A percentile compares a stretch with the other conserved stretches of the same genome.
Evolutionary conservation across 1,140 invertebrate genomes (phyloP).

Genomic region (Hormaphis cornu): DNA sequence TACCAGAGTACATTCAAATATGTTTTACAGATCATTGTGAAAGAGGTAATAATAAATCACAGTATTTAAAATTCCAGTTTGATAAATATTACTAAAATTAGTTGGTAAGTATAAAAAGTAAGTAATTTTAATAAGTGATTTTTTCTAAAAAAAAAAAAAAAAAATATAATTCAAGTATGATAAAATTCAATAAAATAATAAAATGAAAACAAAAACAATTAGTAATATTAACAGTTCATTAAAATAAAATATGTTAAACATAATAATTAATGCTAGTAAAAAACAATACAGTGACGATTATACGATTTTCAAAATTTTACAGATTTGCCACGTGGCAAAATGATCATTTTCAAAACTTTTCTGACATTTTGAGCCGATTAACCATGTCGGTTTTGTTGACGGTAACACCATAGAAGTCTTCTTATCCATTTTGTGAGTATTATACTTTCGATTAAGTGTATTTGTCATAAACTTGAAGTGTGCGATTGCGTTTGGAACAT

Average conservation of each 20-base stretch:
- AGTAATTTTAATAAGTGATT: conserved; percentile 1
- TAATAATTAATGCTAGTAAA: background rate
- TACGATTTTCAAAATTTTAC: conserved; percentile 3
- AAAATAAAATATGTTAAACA: background rate
- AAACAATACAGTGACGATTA: background rate
- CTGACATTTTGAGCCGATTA: conserved; percentile 13
- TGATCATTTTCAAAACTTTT: conserved; percentile 25
- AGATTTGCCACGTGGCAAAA: background rate
- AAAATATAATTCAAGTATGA: too few relatives aligned
- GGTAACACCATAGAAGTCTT: conserved; percentile 11
- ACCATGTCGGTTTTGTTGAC: background rate
- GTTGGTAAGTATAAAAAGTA: background rate
- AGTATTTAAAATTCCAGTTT: background rate
- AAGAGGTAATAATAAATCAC: background rate
- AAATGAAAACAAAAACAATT: background rate
- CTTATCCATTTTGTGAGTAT: background rate
- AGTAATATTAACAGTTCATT: background rate
- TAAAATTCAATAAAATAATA: background rate
- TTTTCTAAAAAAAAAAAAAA: too few relatives aligned
- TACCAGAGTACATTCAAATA: too few relatives aligned
- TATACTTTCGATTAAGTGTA: background rate
- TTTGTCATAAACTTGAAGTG: conserved; percentile 2
- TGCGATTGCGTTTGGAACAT: background rate
- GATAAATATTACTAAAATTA: background rate
- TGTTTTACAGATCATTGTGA: background rate